Conservation (phyloP, 2,888 invertebrate genomes). For the Hanleya hanleyi region DNA sequence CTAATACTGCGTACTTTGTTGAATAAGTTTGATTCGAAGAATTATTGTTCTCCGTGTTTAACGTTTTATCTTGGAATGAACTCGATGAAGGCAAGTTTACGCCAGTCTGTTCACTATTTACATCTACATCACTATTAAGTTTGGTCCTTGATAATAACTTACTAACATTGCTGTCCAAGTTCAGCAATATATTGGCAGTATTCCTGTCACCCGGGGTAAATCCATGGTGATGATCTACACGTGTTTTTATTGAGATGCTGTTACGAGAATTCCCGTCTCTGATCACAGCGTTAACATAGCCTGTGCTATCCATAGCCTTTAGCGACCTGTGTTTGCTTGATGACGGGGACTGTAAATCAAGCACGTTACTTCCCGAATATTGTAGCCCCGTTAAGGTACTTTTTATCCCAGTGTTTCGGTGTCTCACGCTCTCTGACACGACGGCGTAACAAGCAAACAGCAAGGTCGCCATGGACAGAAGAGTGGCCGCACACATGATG, state of each 20-base stretch:
- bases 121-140: background rate
- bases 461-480: background rate
- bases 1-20: background rate
- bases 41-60: background rate
- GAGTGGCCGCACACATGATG: slow-evolving; percentile 1
- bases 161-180: background rate
- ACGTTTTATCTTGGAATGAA: background rate
- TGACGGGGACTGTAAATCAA: too few species aligned
- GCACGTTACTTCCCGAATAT: too few species aligned
- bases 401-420: too few species aligned
- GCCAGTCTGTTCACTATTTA: background rate
- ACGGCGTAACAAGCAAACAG: slow-evolving; percentile 1
- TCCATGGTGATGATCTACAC: background rate
- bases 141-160: background rate
- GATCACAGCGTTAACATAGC: background rate
- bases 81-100: background rate
- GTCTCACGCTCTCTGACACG: background rate
- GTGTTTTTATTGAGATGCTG: background rate
- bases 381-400: too few species aligned
- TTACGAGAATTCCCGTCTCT: background rate
- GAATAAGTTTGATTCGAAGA: background rate
- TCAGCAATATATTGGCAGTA: background rate
- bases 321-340: background rate
- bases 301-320: background rate
- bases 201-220: background rate